These are phyloP conservation scores for Diplazon laetatorius DNA, from an alignment of 2,888 invertebrate genomes.

Conservation along the genomic window DNA sequence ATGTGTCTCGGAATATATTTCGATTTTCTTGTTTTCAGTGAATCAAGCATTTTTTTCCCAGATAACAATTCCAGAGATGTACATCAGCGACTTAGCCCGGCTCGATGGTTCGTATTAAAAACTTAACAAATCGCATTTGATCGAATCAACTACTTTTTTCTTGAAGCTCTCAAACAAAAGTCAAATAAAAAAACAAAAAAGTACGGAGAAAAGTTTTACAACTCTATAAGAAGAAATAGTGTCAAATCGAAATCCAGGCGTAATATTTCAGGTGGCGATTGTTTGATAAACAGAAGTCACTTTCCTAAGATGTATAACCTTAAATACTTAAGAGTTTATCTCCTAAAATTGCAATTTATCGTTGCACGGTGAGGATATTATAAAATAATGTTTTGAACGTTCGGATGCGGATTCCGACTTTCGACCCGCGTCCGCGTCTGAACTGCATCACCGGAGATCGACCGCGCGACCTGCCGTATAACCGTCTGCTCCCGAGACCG, in stretches of 20 bases:
- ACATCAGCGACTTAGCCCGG: too few species aligned
- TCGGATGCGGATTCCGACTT: slow-evolving; percentile 54
- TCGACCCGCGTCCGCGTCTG: slow-evolving; percentile 26
- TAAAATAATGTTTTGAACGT: slow-evolving; percentile 60
- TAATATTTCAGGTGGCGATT: neutral
- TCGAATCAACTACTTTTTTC: too few species aligned
- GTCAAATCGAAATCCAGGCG: neutral
- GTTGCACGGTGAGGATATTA: slow-evolving; percentile 60
- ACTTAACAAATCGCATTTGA: too few species aligned
- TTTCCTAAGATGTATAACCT: slow-evolving; percentile 17
- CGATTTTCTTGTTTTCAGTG: too few species aligned
- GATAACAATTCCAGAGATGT: too few species aligned
- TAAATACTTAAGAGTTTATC: slow-evolving; percentile 6
- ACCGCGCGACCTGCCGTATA: slow-evolving; percentile 26
- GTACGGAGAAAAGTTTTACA: too few species aligned
- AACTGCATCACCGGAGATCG: slow-evolving; percentile 31
- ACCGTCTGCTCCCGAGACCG: slow-evolving; percentile 3
- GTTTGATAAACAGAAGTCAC: slow-evolving; percentile 13
- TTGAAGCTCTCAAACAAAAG: too few species aligned
- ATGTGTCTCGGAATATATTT: too few species aligned
- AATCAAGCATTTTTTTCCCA: too few species aligned
- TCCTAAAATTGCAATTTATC: slow-evolving; percentile 56
- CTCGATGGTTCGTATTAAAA: too few species aligned
- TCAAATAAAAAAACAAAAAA: too few species aligned
- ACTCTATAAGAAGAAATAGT: too few species aligned